Evolutionary conservation across 2,113 vertebrate genomes (phyloP).

Genomic region (Ahaetulla prasina): DNA sequence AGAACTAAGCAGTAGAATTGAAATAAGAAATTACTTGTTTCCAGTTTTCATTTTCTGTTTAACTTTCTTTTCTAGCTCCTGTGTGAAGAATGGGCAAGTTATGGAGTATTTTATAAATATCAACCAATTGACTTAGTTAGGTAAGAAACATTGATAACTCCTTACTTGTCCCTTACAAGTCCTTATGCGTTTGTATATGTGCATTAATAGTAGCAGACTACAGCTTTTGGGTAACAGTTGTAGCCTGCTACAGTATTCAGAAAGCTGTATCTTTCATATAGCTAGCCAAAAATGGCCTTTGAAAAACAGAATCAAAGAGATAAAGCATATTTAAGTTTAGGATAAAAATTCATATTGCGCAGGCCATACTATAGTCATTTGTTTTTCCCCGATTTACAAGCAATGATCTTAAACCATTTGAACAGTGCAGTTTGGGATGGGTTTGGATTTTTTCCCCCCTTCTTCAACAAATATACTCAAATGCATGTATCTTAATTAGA

Average conservation of each 20-base stretch:
- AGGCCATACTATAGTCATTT: neutral
- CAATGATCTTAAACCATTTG: neutral
- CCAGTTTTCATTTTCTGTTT: conserved; percentile 1
- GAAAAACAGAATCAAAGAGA: neutral
- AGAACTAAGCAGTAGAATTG: neutral
- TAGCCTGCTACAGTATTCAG: neutral
- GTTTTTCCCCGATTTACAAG: neutral
- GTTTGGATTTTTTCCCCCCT: neutral
- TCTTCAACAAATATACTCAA: neutral
- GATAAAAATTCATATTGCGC: neutral
- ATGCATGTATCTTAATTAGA: neutral
- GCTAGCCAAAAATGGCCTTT: neutral
- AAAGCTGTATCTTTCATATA: neutral
- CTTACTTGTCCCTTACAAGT: neutral
- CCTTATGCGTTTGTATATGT: neutral
- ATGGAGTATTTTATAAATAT: conserved; percentile 93
- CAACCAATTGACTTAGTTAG: conserved; percentile 94
- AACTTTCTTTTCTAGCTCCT: conserved; percentile 76
- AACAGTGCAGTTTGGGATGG: neutral
- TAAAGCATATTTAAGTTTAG: neutral
- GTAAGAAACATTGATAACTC: conserved; percentile 56
- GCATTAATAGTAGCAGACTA: neutral
- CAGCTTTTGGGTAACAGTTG: neutral
- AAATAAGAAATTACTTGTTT: rapidly evolving
- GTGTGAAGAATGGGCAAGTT: conserved; percentile 93